A percentile compares a stretch with the other conserved stretches of the same genome.
Conservation (phyloP, 2,888 invertebrate genomes). For the Limenitis camilla region DNA sequence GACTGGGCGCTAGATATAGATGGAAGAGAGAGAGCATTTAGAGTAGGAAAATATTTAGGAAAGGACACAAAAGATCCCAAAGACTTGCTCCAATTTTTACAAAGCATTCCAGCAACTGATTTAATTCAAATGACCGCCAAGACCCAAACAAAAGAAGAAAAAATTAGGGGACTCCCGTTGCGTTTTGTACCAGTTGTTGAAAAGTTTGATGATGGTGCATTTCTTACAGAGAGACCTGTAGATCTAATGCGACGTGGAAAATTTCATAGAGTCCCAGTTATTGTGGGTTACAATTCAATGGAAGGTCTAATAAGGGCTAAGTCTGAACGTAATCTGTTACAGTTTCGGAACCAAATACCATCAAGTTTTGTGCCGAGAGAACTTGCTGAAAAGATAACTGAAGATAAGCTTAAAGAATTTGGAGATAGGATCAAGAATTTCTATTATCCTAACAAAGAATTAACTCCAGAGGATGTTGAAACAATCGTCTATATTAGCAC, state of each 20-base stretch:
- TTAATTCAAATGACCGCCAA: slow-evolving; percentile 30
- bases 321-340: slow-evolving; percentile 26
- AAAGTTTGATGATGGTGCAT: slow-evolving; percentile 34
- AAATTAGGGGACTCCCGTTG: slow-evolving; percentile 31
- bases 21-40: slow-evolving; percentile 29
- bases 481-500: slow-evolving; percentile 20
- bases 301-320: slow-evolving; percentile 33
- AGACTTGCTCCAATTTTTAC: slow-evolving; percentile 31
- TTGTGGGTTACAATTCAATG: slow-evolving; percentile 35
- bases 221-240: slow-evolving; percentile 32
- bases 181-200: slow-evolving; percentile 41
- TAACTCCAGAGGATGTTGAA: slow-evolving; percentile 22
- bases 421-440: slow-evolving; percentile 30
- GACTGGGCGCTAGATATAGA: slow-evolving; percentile 31
- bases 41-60: slow-evolving; percentile 31
- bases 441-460: slow-evolving; percentile 25
- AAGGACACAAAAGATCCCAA: slow-evolving; percentile 26
- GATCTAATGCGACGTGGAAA: slow-evolving; percentile 30
- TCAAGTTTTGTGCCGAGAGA: slow-evolving; percentile 33
- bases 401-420: slow-evolving; percentile 24
- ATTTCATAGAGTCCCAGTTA: slow-evolving; percentile 31
- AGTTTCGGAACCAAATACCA: slow-evolving; percentile 30
- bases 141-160: slow-evolving; percentile 32
- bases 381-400: slow-evolving; percentile 27
- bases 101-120: slow-evolving; percentile 27